Base-by-base conservation (phyloP, 2,888 invertebrate species). In the Nineta flava region DNA sequence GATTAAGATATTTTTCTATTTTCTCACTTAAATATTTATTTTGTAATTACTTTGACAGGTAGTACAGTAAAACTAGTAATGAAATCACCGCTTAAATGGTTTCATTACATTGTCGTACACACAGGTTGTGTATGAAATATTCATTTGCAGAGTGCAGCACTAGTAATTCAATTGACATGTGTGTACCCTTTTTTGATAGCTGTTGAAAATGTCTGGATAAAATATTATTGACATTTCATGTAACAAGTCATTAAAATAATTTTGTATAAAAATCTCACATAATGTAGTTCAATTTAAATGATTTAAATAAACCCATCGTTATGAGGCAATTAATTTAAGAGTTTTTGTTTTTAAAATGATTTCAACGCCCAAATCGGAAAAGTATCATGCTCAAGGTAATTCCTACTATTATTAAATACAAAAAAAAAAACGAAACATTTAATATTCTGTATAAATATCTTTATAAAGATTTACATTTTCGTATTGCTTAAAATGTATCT, bases 311-410 rank as follows among this genome's bases (percentile, higher is more conserved):
- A 38, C 38, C n/a, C 26, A 13, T 38, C 38, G 38, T 38, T 38
- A 38, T 38, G 38, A 38, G 38, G 38, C 38, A 38, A 12, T 15
- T 38, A 38, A 38, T 38, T 55, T 57, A 55, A 53, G 57, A 55
- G 54, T 57, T 56, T 58, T 57, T 60, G 57, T 59, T 59, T 56
- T 60, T 61, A 65, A 59, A 60, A 69, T 70, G 69, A 66, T 68
- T 59, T 63, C 66, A 54, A 66, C 65, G 58, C 63, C 68, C 57
- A 69, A 68, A 65, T 59, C 63, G 48, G 66, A 64, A 49, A 69
- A 68, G 64, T 62, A 68, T 26, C 26, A 26, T 67, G 66, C 60
- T 55, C 63, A 65, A 62, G 68, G 69, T 69, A 61, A 60, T 62
- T 60, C 15, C 41, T 47, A 26, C 26, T 26, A 26, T 26, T 26